These are phyloP conservation scores for Agrotis clavis DNA, from an alignment of 2,888 invertebrate species.

Conservation along the genomic window DNA sequence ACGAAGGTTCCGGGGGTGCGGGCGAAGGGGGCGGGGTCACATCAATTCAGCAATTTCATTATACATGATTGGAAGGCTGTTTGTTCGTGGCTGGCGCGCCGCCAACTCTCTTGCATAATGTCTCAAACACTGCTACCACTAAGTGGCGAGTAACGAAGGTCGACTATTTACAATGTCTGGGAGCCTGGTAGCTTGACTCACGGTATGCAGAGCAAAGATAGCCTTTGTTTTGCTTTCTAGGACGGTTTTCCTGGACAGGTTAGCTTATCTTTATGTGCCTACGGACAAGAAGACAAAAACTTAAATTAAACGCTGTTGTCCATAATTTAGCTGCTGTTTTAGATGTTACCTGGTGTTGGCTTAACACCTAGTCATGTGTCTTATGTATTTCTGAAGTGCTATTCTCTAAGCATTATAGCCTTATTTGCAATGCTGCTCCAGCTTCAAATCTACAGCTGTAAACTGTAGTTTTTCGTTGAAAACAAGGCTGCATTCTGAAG, in stretches of 20 bases:
- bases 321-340: slow-evolving; percentile 1
- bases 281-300: neutral
- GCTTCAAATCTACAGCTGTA: no score
- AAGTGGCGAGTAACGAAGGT: slow-evolving; percentile 37
- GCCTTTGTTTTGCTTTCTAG: slow-evolving; percentile 22
- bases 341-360: no score
- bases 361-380: neutral
- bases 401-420: no score
- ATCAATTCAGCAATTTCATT: slow-evolving; percentile 79
- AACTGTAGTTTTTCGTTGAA: no score
- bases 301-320: neutral
- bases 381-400: no score
- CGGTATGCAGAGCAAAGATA: neutral
- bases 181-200: neutral
- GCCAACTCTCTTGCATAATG: slow-evolving; percentile 74
- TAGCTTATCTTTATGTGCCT: slow-evolving; percentile 11
- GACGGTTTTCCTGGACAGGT: neutral
- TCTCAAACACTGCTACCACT: slow-evolving; percentile 44
- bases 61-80: slow-evolving; percentile 81
- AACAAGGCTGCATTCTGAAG: no score
- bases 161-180: slow-evolving; percentile 14
- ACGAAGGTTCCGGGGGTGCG: neutral
- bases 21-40: slow-evolving; percentile 38
- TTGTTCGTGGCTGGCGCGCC: slow-evolving; percentile 75
- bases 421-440: no score